Base-by-base conservation (phyloP, 2,888 invertebrate species). In the Tinea semifulvella region DNA sequence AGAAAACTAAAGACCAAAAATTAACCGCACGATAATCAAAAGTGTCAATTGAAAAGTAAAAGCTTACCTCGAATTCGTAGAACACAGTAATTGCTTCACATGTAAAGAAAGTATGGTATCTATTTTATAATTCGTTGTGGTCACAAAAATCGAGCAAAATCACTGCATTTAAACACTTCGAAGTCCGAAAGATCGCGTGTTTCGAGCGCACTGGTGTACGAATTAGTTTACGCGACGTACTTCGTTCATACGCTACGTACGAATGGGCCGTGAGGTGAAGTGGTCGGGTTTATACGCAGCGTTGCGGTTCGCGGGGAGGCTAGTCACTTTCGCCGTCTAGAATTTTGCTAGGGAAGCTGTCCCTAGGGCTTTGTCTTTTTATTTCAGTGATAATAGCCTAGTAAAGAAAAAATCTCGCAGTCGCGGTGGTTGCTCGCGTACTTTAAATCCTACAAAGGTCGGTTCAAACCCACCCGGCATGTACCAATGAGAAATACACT, bases 311-410 rank as follows among this genome's bases (percentile, higher is more conserved):
- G 51, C 54, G 52, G 60, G 65, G 57, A 61, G 19, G 63, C 62
- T 46, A 63, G 61, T 61, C 61, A 76, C 79, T 79, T 79, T 79
- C 79, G 76, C 74, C 63, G 18, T 51, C 50, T 42, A 47, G 38
- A 38, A 17, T 7, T n/a, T 6, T 48, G 25, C 39, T 43, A 55
- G 52, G 50, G 52, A 52, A 49, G 49, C 54, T 51, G 48, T 36
- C 35, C 14, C 14, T 38, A 38, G 19, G 38, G 38, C 38, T 38
- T n/a, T 10, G 38, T 11, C n/a, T n/a, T n/a, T n/a, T n/a, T n/a
- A n/a, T n/a, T n/a, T n/a, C n/a, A n/a, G n/a, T n/a, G n/a, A n/a
- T n/a, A n/a, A n/a, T n/a, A n/a, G n/a, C n/a, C n/a, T n/a, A n/a
- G n/a, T n/a, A n/a, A n/a, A n/a, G n/a, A n/a, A n/a, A n/a, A n/a